Base-by-base conservation (phyloP, 2,113 vertebrate species). In the Aythya baeri region DNA sequence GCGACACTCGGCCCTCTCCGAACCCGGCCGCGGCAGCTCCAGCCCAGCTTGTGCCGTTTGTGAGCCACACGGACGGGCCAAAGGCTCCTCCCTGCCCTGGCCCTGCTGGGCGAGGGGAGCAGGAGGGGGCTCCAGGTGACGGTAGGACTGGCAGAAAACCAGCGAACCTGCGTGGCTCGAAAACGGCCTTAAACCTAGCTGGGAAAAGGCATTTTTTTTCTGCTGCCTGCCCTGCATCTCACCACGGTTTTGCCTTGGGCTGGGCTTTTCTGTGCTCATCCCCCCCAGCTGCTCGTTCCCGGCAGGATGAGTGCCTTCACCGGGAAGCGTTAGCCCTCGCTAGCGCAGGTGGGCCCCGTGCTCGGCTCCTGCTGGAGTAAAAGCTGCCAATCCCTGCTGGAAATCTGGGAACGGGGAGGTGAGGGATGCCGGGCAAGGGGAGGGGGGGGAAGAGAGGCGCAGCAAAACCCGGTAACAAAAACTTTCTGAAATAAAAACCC, bases 401-500 rank as follows among this genome's bases (percentile, higher is more conserved):
- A 68, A 83, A 59, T 6, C 74, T 80, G 67, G 86, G 82, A 86
- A 81, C 26, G 21, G 73, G 65, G 78, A 95, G 89, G 65, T 52
- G 88, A 88, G 82, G 73, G 86, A 86, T 81, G 72, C 44, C 16
- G 17, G 36, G 49, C 29, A 5, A 23, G 16, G 41, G 59, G 65
- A 66, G 34, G 34, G 29, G 76, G 61, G 54, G 87, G 52, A 36
- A 83, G 55, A 89, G 71, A 50, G 79, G 71, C 61, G 49, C 49
- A 13, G 57, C 65, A 75, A 91, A 93, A 93, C 74, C 73, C 76
- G 88, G 57, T 65, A 68, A 88, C 20, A 78, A 59, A 21, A 95
- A 94, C 88, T 96, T 97, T 88, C 76, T 44, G 90, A 82, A 96
- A 96, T 94, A 90, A 96, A 96, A 88, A 34, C 83, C 83, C 66